Percentiles rank a stretch among this genome's conserved stretches.
Evolutionary conservation across 2,888 invertebrate genomes (phyloP).

Genomic region (Xanthia icteritia): DNA sequence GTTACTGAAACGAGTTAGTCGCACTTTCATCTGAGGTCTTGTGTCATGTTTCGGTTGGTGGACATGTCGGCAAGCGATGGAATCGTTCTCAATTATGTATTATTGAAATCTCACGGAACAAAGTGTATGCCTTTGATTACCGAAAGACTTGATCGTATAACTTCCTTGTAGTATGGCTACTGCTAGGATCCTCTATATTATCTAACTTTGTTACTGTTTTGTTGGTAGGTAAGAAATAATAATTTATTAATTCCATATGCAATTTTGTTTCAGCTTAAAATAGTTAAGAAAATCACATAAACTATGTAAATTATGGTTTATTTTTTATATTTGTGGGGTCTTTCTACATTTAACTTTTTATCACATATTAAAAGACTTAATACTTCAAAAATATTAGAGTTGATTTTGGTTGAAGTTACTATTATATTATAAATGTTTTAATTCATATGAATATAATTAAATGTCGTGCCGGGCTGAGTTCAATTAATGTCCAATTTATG

Average conservation of each 20-base stretch:
- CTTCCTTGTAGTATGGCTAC: constrained; percentile 24
- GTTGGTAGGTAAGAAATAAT: constrained; percentile 48
- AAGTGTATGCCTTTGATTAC: constrained; percentile 59
- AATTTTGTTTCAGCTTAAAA: constrained; percentile 50
- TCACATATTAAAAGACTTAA: constrained; percentile 21
- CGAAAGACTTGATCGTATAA: constrained; percentile 53
- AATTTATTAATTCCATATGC: constrained; percentile 49
- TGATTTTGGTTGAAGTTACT: constrained; percentile 27
- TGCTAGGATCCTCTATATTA: constrained; percentile 29
- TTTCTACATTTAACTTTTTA: constrained; percentile 39
- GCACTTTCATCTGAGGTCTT: constrained; percentile 10
- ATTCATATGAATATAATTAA: constrained; percentile 20
- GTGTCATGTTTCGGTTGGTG: constrained; percentile 8
- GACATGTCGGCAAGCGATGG: constrained; percentile 17
- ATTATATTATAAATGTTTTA: constrained; percentile 7
- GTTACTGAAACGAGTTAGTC: constrained; percentile 32
- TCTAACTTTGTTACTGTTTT: constrained; percentile 42
- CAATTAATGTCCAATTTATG: constrained; percentile 33
- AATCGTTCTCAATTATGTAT: constrained; percentile 37
- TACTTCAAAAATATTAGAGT: constrained; percentile 9
- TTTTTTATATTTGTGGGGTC: constrained; percentile 50
- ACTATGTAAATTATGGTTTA: constrained; percentile 41
- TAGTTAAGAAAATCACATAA: constrained; percentile 32
- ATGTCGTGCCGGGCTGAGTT: constrained; percentile 22
- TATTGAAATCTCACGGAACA: constrained; percentile 44